Conservation (phyloP, 2,797 vertebrate species). For the Tarsius wallacei region DNA sequence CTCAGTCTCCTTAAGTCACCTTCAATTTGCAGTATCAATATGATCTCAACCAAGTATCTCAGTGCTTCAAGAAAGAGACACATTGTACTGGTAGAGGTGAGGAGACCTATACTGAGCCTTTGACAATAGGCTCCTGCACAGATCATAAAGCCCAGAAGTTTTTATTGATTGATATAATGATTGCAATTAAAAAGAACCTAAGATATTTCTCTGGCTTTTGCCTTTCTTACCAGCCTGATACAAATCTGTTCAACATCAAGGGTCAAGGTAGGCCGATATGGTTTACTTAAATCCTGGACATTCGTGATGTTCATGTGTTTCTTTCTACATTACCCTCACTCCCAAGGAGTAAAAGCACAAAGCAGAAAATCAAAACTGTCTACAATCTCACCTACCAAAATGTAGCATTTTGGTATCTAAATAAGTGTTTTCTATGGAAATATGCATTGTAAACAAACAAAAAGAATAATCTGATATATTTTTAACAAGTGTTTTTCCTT, state of each 20-base stretch:
- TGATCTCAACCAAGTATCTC: conserved; percentile 9
- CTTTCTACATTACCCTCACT: conserved; percentile 9
- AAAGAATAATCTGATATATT: not conserved
- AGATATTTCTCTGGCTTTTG: conserved; percentile 58
- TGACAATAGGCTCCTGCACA: not conserved
- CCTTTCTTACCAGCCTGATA: conserved; percentile 1
- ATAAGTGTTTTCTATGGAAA: not conserved
- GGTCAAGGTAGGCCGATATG: not conserved
- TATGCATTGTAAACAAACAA: not conserved
- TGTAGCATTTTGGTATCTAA: conserved; percentile 31
- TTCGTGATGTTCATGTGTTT: not conserved
- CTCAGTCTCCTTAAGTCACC: conserved; percentile 18
- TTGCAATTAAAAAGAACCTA: conserved; percentile 16
- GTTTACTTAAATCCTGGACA: not conserved
- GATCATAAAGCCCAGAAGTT: conserved; percentile 3
- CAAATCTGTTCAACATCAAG: conserved; percentile 33
- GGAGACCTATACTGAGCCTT: not conserved
- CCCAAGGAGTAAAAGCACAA: not conserved
- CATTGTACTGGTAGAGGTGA: not conserved
- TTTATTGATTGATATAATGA: not conserved
- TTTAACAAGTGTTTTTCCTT: conserved; percentile 3
- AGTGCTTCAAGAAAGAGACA: not conserved
- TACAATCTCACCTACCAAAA: not conserved
- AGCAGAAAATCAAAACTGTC: conserved; percentile 44
- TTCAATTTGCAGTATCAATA: conserved; percentile 30